Evolutionary conservation across 1,140 invertebrate genomes (phyloP).

Genomic region (Tetramorium alpestre): DNA sequence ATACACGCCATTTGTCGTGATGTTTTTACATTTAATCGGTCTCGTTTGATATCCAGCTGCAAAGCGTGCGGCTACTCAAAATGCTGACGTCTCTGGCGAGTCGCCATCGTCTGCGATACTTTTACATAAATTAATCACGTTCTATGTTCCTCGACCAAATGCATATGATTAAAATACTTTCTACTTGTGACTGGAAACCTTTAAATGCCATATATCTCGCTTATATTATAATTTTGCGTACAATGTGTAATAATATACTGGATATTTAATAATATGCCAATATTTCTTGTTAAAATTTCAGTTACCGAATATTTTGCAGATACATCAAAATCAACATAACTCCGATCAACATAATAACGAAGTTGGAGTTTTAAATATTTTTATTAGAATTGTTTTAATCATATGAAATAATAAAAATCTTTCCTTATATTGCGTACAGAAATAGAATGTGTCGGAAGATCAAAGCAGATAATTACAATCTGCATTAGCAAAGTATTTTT

Average conservation of each 20-base stretch:
- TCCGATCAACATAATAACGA: no score
- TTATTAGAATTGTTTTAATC: neutral
- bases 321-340: neutral
- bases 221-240: neutral
- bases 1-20: constrained; percentile 24
- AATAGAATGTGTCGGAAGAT: neutral
- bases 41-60: constrained; percentile 11
- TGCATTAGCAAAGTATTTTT: neutral
- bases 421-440: neutral
- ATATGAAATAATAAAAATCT: neutral
- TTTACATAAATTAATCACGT: constrained; percentile 24
- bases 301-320: neutral
- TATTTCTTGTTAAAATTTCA: neutral
- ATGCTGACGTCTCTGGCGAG: constrained; percentile 30
- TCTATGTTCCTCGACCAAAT: constrained; percentile 12
- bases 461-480: neutral
- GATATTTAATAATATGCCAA: neutral
- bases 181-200: constrained; percentile 8
- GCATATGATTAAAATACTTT: constrained; percentile 29
- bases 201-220: neutral
- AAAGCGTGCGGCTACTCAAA: constrained; percentile 29
- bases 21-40: constrained; percentile 44
- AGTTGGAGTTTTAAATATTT: neutral
- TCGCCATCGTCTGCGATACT: constrained; percentile 1
- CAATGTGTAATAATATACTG: neutral